phyloP scores from a whole-genome alignment of 2,797 vertebrate genomes.

The Cossypha niveicapilla region DNA sequence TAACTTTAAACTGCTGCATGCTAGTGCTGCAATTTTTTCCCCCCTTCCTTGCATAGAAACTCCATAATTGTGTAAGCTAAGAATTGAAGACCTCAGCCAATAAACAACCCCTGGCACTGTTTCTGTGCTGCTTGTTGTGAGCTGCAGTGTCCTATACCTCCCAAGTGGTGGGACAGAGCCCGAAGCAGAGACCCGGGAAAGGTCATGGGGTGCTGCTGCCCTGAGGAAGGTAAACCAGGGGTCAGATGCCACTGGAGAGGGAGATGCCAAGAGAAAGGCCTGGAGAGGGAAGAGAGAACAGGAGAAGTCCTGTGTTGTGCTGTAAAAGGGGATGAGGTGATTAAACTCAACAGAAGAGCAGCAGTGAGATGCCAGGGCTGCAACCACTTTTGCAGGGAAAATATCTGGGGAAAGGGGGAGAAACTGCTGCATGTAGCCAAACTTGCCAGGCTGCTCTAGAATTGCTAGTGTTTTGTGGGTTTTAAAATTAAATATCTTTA shows the following conservation, averaged over 20 bases:
- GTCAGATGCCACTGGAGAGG: background rate
- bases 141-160: background rate
- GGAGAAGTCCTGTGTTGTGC: background rate
- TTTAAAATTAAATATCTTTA: background rate
- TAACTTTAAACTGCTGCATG: background rate
- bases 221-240: background rate
- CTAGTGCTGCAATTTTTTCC: background rate
- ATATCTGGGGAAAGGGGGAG: background rate
- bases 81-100: background rate
- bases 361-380: background rate
- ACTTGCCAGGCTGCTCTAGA: background rate
- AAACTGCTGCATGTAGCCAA: accelerated
- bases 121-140: background rate
- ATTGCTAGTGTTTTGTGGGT: background rate
- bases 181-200: background rate
- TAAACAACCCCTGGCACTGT: conserved; percentile 1
- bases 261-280: background rate
- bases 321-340: background rate
- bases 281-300: background rate
- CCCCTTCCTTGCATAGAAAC: background rate
- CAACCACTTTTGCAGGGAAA: accelerated
- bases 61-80: background rate
- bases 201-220: background rate
- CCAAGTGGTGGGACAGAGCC: conserved; percentile 37
- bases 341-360: background rate